Evolutionary conservation across 92 coral and sea anemone species (phyloP).

Genomic region (Epizoanthus scotinus): DNA sequence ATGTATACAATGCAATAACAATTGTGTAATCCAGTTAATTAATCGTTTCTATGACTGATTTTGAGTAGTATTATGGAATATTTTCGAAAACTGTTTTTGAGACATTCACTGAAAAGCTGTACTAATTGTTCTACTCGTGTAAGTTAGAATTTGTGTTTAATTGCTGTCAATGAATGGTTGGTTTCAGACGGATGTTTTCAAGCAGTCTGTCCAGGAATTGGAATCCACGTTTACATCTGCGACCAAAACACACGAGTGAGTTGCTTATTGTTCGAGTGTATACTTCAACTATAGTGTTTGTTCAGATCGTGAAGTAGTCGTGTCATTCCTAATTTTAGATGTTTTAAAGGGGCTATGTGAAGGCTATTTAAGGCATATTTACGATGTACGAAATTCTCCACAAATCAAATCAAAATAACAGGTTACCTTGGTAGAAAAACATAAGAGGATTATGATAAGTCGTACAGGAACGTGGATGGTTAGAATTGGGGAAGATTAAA

Average conservation of each 20-base stretch:
- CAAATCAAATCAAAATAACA: too few species aligned
- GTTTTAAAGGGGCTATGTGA: too few species aligned
- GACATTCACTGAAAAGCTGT: background rate
- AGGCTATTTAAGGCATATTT: too few species aligned
- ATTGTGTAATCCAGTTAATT: too few species aligned
- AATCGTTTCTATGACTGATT: too few species aligned
- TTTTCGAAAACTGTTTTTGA: background rate
- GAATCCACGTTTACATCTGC: conserved; percentile 98
- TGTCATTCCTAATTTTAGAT: too few species aligned
- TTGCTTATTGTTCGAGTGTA: background rate
- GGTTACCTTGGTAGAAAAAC: too few species aligned
- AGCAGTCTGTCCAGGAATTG: conserved; percentile 89
- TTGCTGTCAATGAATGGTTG: background rate
- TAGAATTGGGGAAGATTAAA: too few species aligned
- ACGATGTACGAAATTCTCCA: too few species aligned
- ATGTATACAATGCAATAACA: too few species aligned
- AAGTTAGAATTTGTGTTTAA: background rate
- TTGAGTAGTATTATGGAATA: background rate
- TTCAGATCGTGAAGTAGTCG: background rate
- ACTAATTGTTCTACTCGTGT: background rate
- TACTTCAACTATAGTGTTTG: background rate
- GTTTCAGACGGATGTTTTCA: conserved; percentile 87
- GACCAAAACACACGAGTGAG: conserved; percentile 96
- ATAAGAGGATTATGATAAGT: too few species aligned
- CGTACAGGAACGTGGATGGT: too few species aligned